Evolutionary conservation across 53 echinoderm and acorn worm species (phyloP).

Genomic region (Pentamera pediparva): DNA sequence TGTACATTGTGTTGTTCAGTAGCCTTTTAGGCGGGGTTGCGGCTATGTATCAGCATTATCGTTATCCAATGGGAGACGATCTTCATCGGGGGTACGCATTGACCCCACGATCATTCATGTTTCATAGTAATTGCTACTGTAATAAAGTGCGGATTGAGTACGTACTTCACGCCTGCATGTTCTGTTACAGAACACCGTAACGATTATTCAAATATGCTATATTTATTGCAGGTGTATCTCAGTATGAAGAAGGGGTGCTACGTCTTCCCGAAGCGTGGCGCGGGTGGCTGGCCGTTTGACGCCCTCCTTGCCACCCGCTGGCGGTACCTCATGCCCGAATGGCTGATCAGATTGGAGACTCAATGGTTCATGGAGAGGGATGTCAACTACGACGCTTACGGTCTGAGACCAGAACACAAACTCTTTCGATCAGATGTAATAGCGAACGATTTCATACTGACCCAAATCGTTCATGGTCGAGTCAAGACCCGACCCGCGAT

Average conservation of each 20-base stretch:
- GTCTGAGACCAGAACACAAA: conserved; percentile 51
- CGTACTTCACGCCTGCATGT: background rate
- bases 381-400: conserved; percentile 64
- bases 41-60: too few species aligned
- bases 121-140: too few species aligned
- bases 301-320: conserved; percentile 46
- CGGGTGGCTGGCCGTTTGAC: conserved; percentile 55
- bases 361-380: conserved; percentile 33
- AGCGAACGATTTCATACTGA: conserved; percentile 73
- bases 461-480: conserved; percentile 66
- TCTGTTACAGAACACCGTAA: too few species aligned
- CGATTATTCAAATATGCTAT: too few species aligned
- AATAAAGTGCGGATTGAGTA: too few species aligned
- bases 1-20: too few species aligned
- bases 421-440: conserved; percentile 57
- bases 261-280: conserved; percentile 56
- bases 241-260: conserved; percentile 76
- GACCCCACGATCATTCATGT: too few species aligned
- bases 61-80: too few species aligned
- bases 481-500: conserved; percentile 66
- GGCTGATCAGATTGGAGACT: conserved; percentile 20
- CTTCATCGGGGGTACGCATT: too few species aligned
- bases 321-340: conserved; percentile 43
- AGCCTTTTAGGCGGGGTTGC: too few species aligned
- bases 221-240: conserved; percentile 51